phyloP scores from a whole-genome alignment of 2,113 vertebrate species.

The Himantopus leucocephalus region DNA sequence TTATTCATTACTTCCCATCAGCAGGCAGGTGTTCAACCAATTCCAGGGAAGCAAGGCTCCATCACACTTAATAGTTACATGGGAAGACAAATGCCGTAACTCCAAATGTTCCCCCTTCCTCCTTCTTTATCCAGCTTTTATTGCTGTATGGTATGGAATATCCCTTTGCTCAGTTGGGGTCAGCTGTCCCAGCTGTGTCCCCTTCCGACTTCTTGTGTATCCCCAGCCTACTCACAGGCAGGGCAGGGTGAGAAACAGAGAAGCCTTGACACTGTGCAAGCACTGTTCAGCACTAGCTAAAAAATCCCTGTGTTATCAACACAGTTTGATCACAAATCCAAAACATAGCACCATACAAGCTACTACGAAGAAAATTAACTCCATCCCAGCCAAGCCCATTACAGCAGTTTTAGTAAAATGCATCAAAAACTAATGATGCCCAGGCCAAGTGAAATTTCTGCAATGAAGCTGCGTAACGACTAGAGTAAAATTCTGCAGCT shows the following conservation, averaged over 20 bases:
- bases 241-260: background rate
- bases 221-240: background rate
- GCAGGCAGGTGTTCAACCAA: no score
- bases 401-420: background rate
- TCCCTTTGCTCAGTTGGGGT: no score
- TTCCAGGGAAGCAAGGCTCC: no score
- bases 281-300: no score
- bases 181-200: no score
- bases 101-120: background rate
- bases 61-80: no score
- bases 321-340: background rate
- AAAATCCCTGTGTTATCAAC: background rate
- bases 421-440: background rate
- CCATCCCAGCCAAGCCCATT: background rate
- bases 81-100: background rate
- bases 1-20: no score
- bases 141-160: no score
- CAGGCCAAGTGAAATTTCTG: background rate
- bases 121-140: background rate
- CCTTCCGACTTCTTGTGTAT: background rate
- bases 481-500: background rate
- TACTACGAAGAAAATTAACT: background rate
- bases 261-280: background rate
- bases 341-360: background rate
- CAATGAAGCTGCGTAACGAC: background rate